Base-by-base conservation (phyloP, 92 coral and sea anemone genomes). In the Heliopora coerulea region DNA sequence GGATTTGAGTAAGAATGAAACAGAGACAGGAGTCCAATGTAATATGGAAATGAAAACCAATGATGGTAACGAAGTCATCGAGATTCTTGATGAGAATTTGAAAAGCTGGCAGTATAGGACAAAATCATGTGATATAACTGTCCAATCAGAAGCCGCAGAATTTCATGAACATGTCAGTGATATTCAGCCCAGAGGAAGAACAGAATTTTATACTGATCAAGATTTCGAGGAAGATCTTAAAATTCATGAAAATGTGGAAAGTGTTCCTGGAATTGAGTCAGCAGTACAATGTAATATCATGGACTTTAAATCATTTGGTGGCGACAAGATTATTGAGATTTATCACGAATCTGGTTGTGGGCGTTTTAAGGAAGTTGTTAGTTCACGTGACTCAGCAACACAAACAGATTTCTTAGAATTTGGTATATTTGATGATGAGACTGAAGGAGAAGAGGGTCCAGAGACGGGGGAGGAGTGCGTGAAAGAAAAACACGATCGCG, bases 251-350 rank as follows among this genome's bases (percentile, higher is more conserved):
- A 42, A 70, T 52, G 0, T 58, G 19, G 35, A 50, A 17, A 5
- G 12, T 65, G 32, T 7, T 48, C 0, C 18, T 4, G 49, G 63
- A 33, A 41, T 70, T 2, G 50, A 70, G 28, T 27, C 23, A 2
- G 29, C 0, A 26, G 77, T 70, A 13, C 77, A 70, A 34, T 70
- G 77, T 41, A 52, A 70, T 54, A 50, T 70, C 49, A 33, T 70
- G n/a, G 77, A 69, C 31, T 8, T 69, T 50, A 23, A 25, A 54
- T 32, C 74, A 2, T 56, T 56, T 23, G 61, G 52, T 3, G 62
- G 52, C 37, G 61, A 54, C 32, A 28, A 50, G 13, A 50, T 52
- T 31, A 12, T 69, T n/a, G 74, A 65, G 42, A 26, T 69, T 69
- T 21, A 18, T n/a, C 23, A 32, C 17, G 76, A 69, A 15, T 12